Evolutionary conservation across 2,113 vertebrate genomes (phyloP).

Genomic region (Zeus faber): DNA sequence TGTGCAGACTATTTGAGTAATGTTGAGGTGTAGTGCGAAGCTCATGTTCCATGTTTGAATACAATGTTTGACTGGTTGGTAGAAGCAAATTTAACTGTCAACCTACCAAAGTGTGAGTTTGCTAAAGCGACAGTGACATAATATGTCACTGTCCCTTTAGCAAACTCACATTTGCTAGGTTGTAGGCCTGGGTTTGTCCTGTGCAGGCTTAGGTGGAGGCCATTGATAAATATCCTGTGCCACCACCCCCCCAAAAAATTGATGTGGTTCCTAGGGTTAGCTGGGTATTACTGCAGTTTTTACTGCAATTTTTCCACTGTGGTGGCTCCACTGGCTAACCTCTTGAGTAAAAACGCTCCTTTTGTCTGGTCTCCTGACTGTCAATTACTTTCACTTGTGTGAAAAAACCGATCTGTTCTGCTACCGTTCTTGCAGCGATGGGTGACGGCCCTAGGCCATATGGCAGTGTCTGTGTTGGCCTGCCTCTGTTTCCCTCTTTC

Average conservation of each 20-base stretch:
- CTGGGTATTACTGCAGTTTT: no score
- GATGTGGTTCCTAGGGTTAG: background rate
- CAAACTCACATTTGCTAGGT: background rate
- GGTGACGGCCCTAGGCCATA: no score
- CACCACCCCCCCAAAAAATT: background rate
- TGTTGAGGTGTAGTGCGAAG: no score
- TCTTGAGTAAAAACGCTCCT: background rate
- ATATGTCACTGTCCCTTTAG: no score
- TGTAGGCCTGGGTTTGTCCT: background rate
- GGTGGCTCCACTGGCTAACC: background rate
- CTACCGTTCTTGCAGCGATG: no score
- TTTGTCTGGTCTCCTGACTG: background rate
- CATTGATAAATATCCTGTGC: background rate
- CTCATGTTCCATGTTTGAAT: no score
- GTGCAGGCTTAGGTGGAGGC: background rate
- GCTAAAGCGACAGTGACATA: background rate
- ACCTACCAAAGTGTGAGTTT: background rate
- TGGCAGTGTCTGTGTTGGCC: no score
- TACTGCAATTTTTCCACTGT: background rate
- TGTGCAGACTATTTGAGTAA: no score
- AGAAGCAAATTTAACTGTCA: no score
- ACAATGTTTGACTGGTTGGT: no score
- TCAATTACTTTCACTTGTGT: background rate
- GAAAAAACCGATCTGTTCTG: background rate
- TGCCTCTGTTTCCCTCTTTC: no score